A percentile compares a stretch with the other conserved stretches of the same genome.
Conservation (phyloP, 2,113 vertebrate species). For the Collichthys lucidus region DNA sequence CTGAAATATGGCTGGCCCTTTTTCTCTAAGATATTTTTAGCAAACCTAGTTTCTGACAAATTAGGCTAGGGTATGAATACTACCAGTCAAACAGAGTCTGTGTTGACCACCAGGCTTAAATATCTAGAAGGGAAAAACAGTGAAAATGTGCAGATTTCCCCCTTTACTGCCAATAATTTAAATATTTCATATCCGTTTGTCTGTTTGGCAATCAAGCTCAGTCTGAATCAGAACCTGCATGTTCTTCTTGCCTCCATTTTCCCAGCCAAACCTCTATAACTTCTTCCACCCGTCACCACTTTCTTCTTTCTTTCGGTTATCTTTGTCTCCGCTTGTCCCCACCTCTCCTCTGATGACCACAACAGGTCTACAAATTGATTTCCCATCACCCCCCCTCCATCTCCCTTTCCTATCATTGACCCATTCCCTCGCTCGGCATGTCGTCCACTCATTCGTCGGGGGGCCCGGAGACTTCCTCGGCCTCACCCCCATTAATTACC, state of each 20-base stretch:
- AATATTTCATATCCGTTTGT: conserved; percentile 44
- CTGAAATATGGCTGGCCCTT: conserved; percentile 55
- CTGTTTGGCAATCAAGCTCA: background rate
- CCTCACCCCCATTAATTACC: conserved; percentile 66
- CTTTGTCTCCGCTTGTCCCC: conserved; percentile 27
- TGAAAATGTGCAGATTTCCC: conserved; percentile 1
- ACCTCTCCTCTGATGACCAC: conserved; percentile 38
- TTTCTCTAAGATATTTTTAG: conserved; percentile 70
- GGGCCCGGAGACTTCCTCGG: conserved; percentile 48
- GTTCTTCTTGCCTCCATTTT: background rate
- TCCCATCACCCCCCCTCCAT: conserved; percentile 48
- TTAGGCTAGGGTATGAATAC: conserved; percentile 39
- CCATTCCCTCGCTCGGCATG: conserved; percentile 48
- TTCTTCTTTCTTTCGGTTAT: conserved; percentile 33
- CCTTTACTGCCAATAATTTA: conserved; percentile 19
- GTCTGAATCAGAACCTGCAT: background rate
- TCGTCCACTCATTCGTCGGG: conserved; percentile 45
- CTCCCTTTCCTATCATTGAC: conserved; percentile 67
- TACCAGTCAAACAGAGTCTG: conserved; percentile 24
- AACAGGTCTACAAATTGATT: conserved; percentile 71
- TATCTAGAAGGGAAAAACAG: conserved; percentile 10
- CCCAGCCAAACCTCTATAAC: background rate
- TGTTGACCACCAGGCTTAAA: conserved; percentile 5
- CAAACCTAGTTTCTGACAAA: conserved; percentile 59
- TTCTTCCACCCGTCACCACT: conserved; percentile 1